These are phyloP conservation scores for Platycercus adscitus DNA, from an alignment of 2,113 vertebrate species.

Conservation along the genomic window DNA sequence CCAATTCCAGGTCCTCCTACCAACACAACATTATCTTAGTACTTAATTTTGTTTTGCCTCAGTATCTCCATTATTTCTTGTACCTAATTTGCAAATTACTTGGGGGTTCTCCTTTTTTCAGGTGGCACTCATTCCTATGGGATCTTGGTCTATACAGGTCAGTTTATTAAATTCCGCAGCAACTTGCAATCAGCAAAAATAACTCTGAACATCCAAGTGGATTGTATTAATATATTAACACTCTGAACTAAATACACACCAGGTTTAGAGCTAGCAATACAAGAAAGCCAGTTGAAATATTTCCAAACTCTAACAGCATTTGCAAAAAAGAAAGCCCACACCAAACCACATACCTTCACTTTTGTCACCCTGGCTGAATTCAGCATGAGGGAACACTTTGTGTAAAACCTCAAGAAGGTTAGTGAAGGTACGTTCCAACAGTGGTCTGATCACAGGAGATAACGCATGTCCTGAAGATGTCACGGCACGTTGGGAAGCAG, in stretches of 20 bases:
- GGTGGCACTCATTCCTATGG: neutral
- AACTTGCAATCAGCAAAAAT: neutral
- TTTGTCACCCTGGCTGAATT: slow-evolving; percentile 86
- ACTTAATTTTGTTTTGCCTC: neutral
- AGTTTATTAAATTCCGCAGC: neutral
- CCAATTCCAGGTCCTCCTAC: neutral
- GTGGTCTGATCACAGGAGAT: slow-evolving; percentile 86
- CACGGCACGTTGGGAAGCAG: slow-evolving; percentile 93
- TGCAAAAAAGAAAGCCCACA: neutral
- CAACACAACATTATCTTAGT: neutral
- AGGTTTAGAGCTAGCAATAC: neutral
- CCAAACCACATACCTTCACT: slow-evolving; percentile 79
- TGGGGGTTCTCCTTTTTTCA: neutral
- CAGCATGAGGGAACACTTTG: slow-evolving; percentile 95
- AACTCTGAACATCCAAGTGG: neutral
- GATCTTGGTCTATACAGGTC: neutral
- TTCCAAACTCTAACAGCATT: neutral
- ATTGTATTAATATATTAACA: neutral
- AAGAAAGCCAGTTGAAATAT: neutral
- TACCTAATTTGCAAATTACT: neutral
- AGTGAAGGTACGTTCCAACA: slow-evolving; percentile 86
- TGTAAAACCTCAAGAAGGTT: slow-evolving; percentile 84
- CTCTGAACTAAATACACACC: neutral
- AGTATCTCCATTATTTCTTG: neutral
- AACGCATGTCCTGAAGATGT: slow-evolving; percentile 91